phyloP scores from a whole-genome alignment of 2,113 vertebrate species.

The Psilopogon haemacephalus region DNA sequence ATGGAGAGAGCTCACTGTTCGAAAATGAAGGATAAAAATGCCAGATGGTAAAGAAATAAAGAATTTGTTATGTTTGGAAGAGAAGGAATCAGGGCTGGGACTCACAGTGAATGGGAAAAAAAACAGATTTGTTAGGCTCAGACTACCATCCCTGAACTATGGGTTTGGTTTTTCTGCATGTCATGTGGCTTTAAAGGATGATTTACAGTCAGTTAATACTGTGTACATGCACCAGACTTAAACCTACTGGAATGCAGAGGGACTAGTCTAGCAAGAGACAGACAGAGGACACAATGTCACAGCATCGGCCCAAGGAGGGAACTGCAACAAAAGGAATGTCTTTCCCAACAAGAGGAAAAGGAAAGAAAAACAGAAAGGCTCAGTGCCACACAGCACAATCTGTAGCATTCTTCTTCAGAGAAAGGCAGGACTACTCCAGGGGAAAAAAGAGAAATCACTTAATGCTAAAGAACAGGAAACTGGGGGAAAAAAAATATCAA shows the following conservation, averaged over 20 bases:
- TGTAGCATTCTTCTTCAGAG: neutral
- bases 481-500: neutral
- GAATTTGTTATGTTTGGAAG: neutral
- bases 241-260: slow-evolving; percentile 59
- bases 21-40: neutral
- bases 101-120: neutral
- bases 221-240: slow-evolving; percentile 33
- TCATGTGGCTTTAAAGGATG: slow-evolving; percentile 21
- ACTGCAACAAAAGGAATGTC: slow-evolving; percentile 53
- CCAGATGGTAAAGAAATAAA: neutral
- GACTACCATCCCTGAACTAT: neutral
- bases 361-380: slow-evolving; percentile 37
- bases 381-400: neutral
- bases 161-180: neutral
- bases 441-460: neutral
- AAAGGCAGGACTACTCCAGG: neutral
- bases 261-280: slow-evolving; percentile 50
- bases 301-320: slow-evolving; percentile 31
- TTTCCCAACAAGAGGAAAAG: slow-evolving; percentile 23
- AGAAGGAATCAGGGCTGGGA: neutral
- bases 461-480: neutral
- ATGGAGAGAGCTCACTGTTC: neutral
- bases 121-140: neutral
- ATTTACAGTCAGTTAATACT: slow-evolving; percentile 23
- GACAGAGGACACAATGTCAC: slow-evolving; percentile 39